Conservation (phyloP, 2,797 vertebrate species). For the Prunella strophiata region DNA sequence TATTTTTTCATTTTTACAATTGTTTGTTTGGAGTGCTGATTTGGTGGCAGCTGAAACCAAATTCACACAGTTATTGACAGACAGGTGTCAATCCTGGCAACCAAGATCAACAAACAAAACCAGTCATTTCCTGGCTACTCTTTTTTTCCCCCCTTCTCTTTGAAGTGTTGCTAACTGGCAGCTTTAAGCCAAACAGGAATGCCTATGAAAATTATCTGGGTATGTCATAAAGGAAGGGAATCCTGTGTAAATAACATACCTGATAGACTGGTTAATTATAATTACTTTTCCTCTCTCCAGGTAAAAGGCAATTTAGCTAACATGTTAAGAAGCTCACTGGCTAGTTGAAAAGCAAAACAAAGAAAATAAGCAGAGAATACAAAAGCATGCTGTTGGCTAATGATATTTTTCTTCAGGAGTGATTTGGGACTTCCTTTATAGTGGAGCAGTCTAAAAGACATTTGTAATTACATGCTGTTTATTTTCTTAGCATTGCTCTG, state of each 20-base stretch:
- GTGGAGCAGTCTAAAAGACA: background rate
- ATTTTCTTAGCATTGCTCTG: background rate
- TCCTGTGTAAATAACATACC: background rate
- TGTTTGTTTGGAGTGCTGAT: background rate
- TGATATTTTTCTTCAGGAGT: background rate
- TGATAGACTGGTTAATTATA: background rate
- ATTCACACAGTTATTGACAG: background rate
- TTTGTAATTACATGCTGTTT: background rate
- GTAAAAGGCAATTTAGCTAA: background rate
- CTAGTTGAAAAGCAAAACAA: background rate
- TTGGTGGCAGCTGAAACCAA: conserved; percentile 21
- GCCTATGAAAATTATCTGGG: background rate
- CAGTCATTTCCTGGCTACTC: background rate
- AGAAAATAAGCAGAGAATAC: background rate
- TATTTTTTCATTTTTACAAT: background rate
- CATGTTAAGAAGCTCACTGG: background rate
- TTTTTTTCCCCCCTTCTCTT: accelerated
- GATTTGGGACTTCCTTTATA: background rate
- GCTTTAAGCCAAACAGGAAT: conserved; percentile 20
- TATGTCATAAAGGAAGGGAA: background rate
- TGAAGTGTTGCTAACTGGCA: conserved; percentile 28
- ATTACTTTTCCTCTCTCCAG: background rate
- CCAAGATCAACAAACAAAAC: conserved; percentile 17
- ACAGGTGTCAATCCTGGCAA: conserved; percentile 8
- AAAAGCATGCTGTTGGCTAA: background rate